Percentiles rank a stretch among this genome's conserved stretches.
Conservation (phyloP, 1,140 invertebrate genomes). For the Aphis gossypii region DNA sequence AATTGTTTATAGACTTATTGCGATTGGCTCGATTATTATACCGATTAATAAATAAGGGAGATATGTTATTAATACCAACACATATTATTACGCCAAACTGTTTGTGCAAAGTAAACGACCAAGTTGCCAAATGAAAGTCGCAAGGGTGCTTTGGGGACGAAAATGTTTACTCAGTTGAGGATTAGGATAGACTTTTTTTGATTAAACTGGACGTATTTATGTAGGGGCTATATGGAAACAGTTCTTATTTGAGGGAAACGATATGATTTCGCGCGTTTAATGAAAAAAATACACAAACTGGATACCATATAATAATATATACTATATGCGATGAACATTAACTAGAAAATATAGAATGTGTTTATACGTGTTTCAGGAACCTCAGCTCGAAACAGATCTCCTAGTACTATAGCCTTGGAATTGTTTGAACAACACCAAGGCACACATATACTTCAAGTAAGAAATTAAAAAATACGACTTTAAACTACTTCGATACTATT, state of each 20-base stretch:
- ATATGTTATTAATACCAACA: conserved; percentile 37
- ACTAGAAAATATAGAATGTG: neutral
- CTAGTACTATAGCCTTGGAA: conserved; percentile 77
- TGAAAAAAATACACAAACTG: conserved; percentile 44
- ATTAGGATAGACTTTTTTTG: conserved; percentile 54
- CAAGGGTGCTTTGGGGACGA: conserved; percentile 21
- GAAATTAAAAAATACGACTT: conserved; percentile 24
- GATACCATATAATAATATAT: neutral
- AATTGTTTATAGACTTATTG: neutral
- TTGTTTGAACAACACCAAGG: conserved; percentile 96
- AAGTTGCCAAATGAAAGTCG: conserved; percentile 52
- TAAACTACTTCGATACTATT: neutral
- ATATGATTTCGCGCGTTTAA: conserved; percentile 52
- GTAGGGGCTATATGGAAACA: neutral
- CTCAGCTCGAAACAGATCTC: conserved; percentile 72
- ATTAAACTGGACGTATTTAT: conserved; percentile 52
- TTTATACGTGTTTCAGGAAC: conserved; percentile 72
- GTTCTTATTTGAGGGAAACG: conserved; percentile 38
- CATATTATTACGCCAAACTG: neutral
- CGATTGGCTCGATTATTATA: conserved; percentile 6
- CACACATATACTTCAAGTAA: conserved; percentile 95
- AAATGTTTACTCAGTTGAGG: conserved; percentile 52
- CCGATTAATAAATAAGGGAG: conserved; percentile 45
- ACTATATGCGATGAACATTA: neutral
- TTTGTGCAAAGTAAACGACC: conserved; percentile 49